Base-by-base conservation (phyloP, 2,888 invertebrate species). In the Cerastis rubricosa region DNA sequence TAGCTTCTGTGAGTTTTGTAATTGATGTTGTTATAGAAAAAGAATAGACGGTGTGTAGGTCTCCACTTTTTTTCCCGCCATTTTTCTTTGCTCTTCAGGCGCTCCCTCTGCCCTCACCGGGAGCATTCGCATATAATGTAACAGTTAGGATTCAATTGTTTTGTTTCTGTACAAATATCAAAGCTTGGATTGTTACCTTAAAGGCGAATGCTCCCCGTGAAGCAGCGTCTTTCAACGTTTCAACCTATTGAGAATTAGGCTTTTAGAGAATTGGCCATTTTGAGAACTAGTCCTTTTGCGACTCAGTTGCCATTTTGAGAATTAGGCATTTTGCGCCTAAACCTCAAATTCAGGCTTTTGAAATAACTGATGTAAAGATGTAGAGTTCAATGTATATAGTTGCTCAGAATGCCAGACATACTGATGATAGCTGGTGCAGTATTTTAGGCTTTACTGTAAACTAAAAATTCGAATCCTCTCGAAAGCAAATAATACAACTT, bases 1-100 rank as follows among this genome's bases (percentile, higher is more conserved):
- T 66, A 51, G 61, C 57, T 65, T 11, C 29, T 74, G 68, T 40
- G 59, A 74, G 49, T 68, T 77, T 40, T 40, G 6, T 47, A 47
- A 22, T 47, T 12, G 22, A 63, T 63, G 11, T 25, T 25, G 17
- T 11, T 2, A 35, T 35, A 35, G 22, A 29, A 19, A 43, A 59
- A 29, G 29, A 43, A 43, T 64, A 43, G 17, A 43, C 64, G 64
- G n/a, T 4, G 14, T 5, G 40, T 63, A 7, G n/a, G n/a, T 8
- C 17, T 43, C 7, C 8, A n/a, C 2, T 1, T 64, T 61, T 14
- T 63, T 14, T 2, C 12, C 22, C 22, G 40, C 40, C 22, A 40
- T 63, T 63, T 6, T 40, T 63, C 40, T 6, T 40, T 22, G 6
- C 11, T 63, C 11, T 14, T 3, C 14, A 57, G 6, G 57, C 14